Evolutionary conservation across 2,113 vertebrate species (phyloP).

Genomic region (Barnardius zonarius): DNA sequence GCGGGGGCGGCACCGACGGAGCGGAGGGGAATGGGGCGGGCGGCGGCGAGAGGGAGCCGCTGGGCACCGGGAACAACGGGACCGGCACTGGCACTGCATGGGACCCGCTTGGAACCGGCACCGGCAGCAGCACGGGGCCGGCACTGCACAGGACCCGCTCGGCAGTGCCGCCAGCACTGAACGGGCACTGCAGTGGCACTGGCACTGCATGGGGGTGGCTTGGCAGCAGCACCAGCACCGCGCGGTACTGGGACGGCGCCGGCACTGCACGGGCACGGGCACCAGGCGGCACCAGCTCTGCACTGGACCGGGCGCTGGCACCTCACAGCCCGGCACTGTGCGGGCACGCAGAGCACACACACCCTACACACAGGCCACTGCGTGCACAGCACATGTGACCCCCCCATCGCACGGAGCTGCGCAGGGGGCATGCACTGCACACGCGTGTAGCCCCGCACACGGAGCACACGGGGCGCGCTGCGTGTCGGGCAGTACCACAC

Average conservation of each 20-base stretch:
- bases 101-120: neutral
- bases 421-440: no score
- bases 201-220: no score
- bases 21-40: neutral
- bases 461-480: fast-evolving
- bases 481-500: neutral
- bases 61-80: neutral
- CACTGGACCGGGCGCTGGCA: neutral
- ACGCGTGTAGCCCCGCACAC: fast-evolving
- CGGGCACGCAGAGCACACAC: neutral
- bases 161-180: no score
- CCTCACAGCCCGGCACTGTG: no score
- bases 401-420: neutral
- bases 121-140: no score
- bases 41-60: no score
- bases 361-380: fast-evolving
- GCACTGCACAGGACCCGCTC: neutral
- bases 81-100: no score
- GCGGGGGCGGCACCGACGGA: neutral
- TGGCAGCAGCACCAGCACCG: neutral
- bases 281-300: no score
- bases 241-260: neutral
- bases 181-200: no score
- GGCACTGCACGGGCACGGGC: neutral
- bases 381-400: no score